Base-by-base conservation (phyloP, 1,140 invertebrate species). In the Pentalonia nigronervosa region DNA sequence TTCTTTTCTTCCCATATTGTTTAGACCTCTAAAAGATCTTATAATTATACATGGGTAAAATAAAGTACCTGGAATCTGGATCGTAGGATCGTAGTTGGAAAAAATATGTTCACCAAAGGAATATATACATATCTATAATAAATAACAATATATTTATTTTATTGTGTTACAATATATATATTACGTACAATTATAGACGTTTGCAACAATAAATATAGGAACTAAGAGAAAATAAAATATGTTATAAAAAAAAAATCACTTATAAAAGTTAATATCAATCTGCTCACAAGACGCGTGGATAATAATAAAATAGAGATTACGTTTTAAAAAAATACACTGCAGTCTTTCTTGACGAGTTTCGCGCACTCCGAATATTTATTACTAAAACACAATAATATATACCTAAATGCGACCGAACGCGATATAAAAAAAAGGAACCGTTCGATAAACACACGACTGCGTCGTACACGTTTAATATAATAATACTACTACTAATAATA, bases 321-420 rank as follows among this genome's bases (percentile, higher is more conserved):
- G 14, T 90, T 45, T 11, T 21, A 90, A 45, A 87, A 45, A 45
- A 60, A 45, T 90, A 90, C 25, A 67, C 53, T 90, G 36, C 89
- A 90, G 89, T 90, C 89, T 90, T 90, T 90, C 53, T 90, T 90
- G 36, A 90, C 89, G 89, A 90, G 89, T 90, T 90, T 76, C 60
- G 60, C 89, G 36, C 53, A 90, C 89, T 90, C 89, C 36, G 56
- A 90, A n/a, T 76, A n/a, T 76, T 34, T 76, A 67, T 76, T 60
- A 67, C 53, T 90, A 90, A 90, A 67, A 60, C 50, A 17, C 17
- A 25, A 56, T 89, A 53, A 88, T n/a, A 47, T 88, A 53, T n/a
- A 47, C 30, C 30, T 53, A 53, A 34, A 88, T 67, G n/a, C 60
- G 60, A 76, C n/a, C 60, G 30, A 76, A 76, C 60, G 60, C 60